Percentiles rank a stretch among this genome's conserved stretches.
Evolutionary conservation across 2,888 invertebrate species (phyloP).

Genomic region (Caenorhabditis plicata): DNA sequence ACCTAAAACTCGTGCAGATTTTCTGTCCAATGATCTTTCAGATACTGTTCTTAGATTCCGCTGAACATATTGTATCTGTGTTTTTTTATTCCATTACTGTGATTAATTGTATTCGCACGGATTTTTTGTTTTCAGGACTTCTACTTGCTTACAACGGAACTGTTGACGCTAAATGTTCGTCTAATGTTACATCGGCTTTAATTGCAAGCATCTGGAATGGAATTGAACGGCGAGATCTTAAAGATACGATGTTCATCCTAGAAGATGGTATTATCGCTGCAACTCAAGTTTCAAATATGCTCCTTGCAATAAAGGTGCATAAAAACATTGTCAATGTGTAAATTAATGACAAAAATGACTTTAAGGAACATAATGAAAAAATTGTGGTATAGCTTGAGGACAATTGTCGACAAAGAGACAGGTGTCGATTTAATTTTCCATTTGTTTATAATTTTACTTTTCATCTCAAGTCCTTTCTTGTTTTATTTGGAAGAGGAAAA

Average conservation of each 20-base stretch:
- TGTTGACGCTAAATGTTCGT: conserved; percentile 25
- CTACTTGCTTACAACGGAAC: conserved; percentile 45
- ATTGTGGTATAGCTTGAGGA: too few relatives aligned
- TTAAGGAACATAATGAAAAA: too few relatives aligned
- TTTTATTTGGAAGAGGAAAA: too few relatives aligned
- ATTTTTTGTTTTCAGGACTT: conserved; percentile 30
- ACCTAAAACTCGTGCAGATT: too few relatives aligned
- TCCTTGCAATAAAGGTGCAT: conserved; percentile 16
- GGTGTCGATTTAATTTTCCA: too few relatives aligned
- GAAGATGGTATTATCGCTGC: conserved; percentile 36
- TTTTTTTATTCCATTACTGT: not conserved
- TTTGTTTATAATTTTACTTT: too few relatives aligned
- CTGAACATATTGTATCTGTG: too few relatives aligned
- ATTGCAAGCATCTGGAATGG: conserved; percentile 44
- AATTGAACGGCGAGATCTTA: conserved; percentile 41
- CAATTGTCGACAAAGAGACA: too few relatives aligned
- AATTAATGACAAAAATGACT: too few relatives aligned
- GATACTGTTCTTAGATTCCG: too few relatives aligned
- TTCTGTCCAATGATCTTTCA: too few relatives aligned
- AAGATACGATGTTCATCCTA: conserved; percentile 34
- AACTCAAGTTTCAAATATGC: conserved; percentile 18
- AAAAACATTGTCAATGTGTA: not conserved
- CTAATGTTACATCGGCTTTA: conserved; percentile 42
- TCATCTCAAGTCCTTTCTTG: too few relatives aligned
- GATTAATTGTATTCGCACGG: not conserved